Conservation (phyloP, 2,888 invertebrate genomes). For the Cheilosia pagana region DNA sequence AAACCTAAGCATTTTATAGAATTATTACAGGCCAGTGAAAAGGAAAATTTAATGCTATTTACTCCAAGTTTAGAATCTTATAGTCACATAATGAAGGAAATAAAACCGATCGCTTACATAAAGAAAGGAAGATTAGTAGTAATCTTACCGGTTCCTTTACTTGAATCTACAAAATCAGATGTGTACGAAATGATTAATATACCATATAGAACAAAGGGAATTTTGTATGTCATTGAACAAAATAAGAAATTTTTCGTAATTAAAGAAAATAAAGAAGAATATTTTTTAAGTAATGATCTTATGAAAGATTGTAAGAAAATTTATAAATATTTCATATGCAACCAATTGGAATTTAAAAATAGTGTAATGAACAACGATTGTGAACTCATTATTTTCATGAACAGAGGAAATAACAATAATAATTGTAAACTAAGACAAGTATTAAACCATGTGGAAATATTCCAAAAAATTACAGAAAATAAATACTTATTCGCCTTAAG, state of each 20-base stretch:
- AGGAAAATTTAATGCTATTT: neutral
- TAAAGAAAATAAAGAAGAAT: constrained; percentile 8
- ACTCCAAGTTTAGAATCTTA: constrained; percentile 16
- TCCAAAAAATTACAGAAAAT: constrained; percentile 10
- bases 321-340: neutral
- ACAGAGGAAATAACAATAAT: constrained; percentile 13
- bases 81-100: too few relatives aligned
- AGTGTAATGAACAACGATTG: neutral
- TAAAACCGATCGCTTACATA: neutral
- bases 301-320: constrained; percentile 8
- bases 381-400: constrained; percentile 3
- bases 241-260: neutral
- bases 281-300: neutral
- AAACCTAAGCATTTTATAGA: constrained; percentile 8
- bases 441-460: constrained; percentile 8
- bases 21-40: neutral
- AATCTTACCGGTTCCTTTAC: neutral
- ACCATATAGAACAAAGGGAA: too few relatives aligned
- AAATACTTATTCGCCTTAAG: constrained; percentile 24
- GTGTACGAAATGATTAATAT: neutral
- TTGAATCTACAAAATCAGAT: neutral
- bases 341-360: constrained; percentile 6
- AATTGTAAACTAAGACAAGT: neutral
- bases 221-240: neutral
- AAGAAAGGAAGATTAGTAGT: neutral